Base-by-base conservation (phyloP, 2,888 invertebrate genomes). In the Pyrocoelia pectoralis region DNA sequence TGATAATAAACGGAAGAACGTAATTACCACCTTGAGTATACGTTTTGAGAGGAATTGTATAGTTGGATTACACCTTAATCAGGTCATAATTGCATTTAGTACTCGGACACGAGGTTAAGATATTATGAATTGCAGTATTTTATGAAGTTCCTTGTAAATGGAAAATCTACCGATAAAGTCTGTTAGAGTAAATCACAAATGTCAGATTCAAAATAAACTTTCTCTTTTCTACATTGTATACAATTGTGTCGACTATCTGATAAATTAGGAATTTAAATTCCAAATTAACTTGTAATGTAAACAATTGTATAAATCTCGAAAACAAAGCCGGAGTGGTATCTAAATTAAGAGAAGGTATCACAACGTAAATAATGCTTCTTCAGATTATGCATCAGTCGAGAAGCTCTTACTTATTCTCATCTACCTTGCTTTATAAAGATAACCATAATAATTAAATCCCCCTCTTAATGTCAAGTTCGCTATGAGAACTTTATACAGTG, bases 221-320 rank as follows among this genome's bases (percentile, higher is more conserved):
- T 63, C 52, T 53, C 46, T 48, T 56, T 49, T 53, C 29, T 33
- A 46, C 52, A 64, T 64, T 24, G 24, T 24, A 24, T 24, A 24
- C 24, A 24, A 24, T 24, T 59, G 64, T 48, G 64, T 55, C 54
- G 58, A 58, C 59, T 73, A 75, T 77, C 79, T 77, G 79, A 80
- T 80, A 78, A 80, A 80, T 79, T 75, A 77, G 74, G 76, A 80
- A 80, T 80, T 80, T 79, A 79, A 80, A 80, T 80, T 80, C 78
- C 75, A 79, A 81, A 81, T 81, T 80, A 81, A 80, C 79, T 80
- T 76, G 79, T 76, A 78, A 79, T 79, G 80, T 80, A 80, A 80
- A 81, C 81, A 81, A 80, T 80, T 80, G 80, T 78, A 79, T 80
- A 80, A 80, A 80, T 80, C 80, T 77, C 73, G 75, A 73, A 76